Evolutionary conservation across 2,113 vertebrate species (phyloP).

Genomic region (Pontoporia blainvillei): DNA sequence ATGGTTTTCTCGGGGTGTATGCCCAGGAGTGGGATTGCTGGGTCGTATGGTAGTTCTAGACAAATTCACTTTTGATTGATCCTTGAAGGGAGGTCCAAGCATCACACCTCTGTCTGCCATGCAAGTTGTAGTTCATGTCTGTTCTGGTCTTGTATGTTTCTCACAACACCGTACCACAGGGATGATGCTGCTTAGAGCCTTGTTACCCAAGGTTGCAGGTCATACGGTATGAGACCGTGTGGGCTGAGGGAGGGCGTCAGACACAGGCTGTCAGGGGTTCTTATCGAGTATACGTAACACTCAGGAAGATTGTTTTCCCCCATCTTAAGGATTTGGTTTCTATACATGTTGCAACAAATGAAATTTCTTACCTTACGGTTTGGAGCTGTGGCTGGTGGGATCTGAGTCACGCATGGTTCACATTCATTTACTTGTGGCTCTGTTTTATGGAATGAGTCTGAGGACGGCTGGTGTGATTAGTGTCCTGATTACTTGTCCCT

Average conservation of each 20-base stretch:
- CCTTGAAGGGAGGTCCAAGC: neutral
- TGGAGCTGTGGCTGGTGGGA: neutral
- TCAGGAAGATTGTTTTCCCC: too few species aligned
- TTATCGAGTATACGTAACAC: neutral
- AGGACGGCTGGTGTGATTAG: neutral
- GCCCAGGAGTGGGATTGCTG: too few species aligned
- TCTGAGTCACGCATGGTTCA: accelerated
- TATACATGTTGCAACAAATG: neutral
- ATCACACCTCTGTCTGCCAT: neutral
- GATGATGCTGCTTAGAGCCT: neutral
- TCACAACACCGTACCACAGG: neutral
- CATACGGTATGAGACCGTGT: accelerated
- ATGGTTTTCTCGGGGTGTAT: too few species aligned
- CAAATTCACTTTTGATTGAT: neutral
- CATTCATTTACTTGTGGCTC: neutral
- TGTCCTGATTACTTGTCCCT: neutral
- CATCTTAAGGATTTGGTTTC: neutral
- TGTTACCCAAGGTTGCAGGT: neutral
- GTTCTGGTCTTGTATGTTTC: neutral
- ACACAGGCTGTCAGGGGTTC: neutral
- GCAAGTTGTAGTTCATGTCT: neutral
- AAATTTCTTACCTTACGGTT: neutral
- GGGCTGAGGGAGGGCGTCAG: accelerated
- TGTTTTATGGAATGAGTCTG: neutral
- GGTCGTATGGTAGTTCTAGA: too few species aligned